These are phyloP conservation scores for Podarcis lilfordi DNA, from an alignment of 2,797 vertebrate genomes.

Conservation along the genomic window DNA sequence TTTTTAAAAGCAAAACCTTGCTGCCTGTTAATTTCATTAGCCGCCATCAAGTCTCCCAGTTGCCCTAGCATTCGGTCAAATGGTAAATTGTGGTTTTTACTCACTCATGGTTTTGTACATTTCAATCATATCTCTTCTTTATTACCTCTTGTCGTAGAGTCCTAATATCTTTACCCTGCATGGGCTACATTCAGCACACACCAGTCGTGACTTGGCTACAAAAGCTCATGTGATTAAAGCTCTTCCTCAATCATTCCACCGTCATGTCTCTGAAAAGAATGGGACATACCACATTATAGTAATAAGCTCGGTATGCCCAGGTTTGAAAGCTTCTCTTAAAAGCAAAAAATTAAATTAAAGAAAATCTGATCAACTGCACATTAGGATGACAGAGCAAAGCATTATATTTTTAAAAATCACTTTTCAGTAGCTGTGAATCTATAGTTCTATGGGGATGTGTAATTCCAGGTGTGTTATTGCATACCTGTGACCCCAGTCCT, in stretches of 20 bases:
- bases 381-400: not conserved
- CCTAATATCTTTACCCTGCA: not conserved
- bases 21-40: not conserved
- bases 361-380: not conserved
- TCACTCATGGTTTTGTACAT: not conserved
- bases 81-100: not conserved
- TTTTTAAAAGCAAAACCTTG: not conserved
- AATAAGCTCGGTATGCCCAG: not conserved
- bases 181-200: not conserved
- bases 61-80: not conserved
- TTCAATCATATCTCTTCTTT: not conserved
- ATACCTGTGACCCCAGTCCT: conserved; percentile 28
- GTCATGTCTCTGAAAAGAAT: not conserved
- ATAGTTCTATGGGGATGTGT: not conserved
- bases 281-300: not conserved
- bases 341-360: not conserved
- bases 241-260: not conserved
- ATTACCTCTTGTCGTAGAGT: not conserved
- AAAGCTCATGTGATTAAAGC: not conserved
- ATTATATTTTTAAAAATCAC: not conserved
- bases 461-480: conserved; percentile 18
- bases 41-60: not conserved
- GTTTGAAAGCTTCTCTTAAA: not conserved
- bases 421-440: not conserved
- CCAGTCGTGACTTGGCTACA: not conserved